Evolutionary conservation across 2,113 vertebrate species (phyloP).

Genomic region (Chionis minor): DNA sequence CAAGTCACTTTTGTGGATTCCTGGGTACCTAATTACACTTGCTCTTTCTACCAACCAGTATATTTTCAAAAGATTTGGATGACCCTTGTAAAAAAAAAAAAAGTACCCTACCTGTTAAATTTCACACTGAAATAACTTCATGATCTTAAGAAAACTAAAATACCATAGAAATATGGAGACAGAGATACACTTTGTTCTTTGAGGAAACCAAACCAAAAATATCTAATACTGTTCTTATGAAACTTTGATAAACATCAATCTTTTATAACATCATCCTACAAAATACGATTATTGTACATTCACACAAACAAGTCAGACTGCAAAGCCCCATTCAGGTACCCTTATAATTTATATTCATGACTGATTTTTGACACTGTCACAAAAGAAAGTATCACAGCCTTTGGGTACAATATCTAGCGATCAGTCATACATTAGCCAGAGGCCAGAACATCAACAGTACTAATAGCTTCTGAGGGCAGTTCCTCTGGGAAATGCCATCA

Average conservation of each 20-base stretch:
- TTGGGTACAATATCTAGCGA: constrained; percentile 31
- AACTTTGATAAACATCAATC: not conserved
- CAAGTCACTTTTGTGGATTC: not conserved
- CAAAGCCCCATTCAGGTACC: not conserved
- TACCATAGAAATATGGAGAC: not conserved
- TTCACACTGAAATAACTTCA: not conserved
- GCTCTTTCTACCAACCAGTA: not conserved
- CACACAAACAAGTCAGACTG: not conserved
- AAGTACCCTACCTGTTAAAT: not conserved
- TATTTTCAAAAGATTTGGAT: not conserved
- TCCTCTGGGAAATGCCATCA: not conserved
- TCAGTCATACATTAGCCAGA: constrained; percentile 37
- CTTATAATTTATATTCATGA: not conserved
- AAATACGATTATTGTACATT: not conserved
- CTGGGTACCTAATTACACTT: not conserved
- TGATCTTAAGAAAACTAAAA: not conserved
- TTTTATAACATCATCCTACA: not conserved
- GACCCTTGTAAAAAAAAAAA: no score
- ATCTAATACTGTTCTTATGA: not conserved
- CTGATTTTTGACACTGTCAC: not conserved
- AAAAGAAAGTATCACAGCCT: not conserved
- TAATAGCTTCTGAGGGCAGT: not conserved
- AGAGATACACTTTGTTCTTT: not conserved
- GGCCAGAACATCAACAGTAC: not conserved
- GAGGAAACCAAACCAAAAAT: not conserved